These are phyloP conservation scores for Patiria pectinifera DNA, from an alignment of 53 echinoderm and acorn worm genomes.

Conservation along the genomic window DNA sequence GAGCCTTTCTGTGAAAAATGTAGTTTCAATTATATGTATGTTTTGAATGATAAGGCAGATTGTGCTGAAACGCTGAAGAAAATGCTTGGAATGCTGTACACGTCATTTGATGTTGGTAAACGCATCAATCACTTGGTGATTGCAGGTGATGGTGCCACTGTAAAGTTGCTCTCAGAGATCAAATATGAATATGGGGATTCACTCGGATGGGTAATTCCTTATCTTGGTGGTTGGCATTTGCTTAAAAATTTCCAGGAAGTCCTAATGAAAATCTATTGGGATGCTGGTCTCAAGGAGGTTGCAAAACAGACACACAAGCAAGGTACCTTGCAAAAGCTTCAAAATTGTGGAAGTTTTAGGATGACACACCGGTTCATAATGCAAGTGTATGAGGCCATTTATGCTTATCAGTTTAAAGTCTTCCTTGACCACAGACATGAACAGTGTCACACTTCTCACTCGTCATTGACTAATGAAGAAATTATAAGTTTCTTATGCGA, in stretches of 20 bases:
- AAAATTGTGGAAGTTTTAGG: conserved; percentile 56
- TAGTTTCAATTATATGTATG: conserved; percentile 6
- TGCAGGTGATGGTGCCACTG: conserved; percentile 63
- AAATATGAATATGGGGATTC: conserved; percentile 50
- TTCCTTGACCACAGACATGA: conserved; percentile 22
- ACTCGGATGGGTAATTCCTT: conserved; percentile 56
- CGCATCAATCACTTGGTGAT: conserved; percentile 41
- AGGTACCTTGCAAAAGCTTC: conserved; percentile 33
- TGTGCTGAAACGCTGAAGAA: conserved; percentile 48
- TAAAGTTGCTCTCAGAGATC: conserved; percentile 19
- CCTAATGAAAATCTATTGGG: conserved; percentile 71
- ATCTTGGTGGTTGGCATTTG: conserved; percentile 64
- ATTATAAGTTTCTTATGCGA: conserved; percentile 17
- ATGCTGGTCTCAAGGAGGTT: conserved; percentile 61
- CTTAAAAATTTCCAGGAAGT: conserved; percentile 56
- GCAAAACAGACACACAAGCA: not conserved
- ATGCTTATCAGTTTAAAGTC: conserved; percentile 22
- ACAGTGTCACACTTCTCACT: not conserved
- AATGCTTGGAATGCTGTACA: conserved; percentile 8
- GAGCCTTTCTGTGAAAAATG: not conserved
- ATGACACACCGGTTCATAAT: conserved; percentile 59
- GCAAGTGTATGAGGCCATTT: conserved; percentile 64
- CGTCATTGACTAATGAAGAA: conserved; percentile 40
- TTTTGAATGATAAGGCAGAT: conserved; percentile 43
- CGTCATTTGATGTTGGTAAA: conserved; percentile 25